These are phyloP conservation scores for Excalfactoria chinensis DNA, from an alignment of 2,113 vertebrate genomes.

Conservation along the genomic window DNA sequence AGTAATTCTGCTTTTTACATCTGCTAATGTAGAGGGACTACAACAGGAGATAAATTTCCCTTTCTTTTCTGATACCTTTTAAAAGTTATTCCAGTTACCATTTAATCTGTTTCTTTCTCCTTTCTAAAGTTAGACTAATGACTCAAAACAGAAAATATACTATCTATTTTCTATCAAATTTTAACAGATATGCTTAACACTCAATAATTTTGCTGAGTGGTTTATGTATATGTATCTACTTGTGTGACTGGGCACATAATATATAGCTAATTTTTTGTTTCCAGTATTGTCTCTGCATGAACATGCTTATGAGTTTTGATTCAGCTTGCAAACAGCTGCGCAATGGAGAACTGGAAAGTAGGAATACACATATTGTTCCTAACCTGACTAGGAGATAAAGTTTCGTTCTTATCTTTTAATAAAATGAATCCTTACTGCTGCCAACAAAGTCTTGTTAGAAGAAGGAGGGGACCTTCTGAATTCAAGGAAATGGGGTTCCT, in stretches of 20 bases:
- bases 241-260: neutral
- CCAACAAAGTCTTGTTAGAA: neutral
- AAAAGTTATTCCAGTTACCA: neutral
- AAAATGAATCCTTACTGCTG: slow-evolving; percentile 12
- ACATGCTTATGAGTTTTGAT: neutral
- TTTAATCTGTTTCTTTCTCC: neutral
- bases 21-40: neutral
- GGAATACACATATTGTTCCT: neutral
- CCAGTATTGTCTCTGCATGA: neutral
- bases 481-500: neutral
- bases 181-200: neutral
- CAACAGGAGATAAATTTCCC: neutral
- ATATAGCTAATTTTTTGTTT: neutral
- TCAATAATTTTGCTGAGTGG: neutral
- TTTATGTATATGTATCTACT: neutral
- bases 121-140: neutral
- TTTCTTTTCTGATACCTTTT: neutral
- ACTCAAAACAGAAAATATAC: neutral
- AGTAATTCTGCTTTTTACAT: neutral
- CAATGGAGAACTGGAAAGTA: neutral
- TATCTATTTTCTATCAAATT: neutral
- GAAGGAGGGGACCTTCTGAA: neutral
- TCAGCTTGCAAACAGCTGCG: neutral
- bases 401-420: neutral
- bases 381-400: neutral